Percentiles rank a stretch among this genome's conserved stretches.
These are phyloP conservation scores for Myotis brandtii DNA, from an alignment of 2,113 vertebrate species.

Conservation along the genomic window DNA sequence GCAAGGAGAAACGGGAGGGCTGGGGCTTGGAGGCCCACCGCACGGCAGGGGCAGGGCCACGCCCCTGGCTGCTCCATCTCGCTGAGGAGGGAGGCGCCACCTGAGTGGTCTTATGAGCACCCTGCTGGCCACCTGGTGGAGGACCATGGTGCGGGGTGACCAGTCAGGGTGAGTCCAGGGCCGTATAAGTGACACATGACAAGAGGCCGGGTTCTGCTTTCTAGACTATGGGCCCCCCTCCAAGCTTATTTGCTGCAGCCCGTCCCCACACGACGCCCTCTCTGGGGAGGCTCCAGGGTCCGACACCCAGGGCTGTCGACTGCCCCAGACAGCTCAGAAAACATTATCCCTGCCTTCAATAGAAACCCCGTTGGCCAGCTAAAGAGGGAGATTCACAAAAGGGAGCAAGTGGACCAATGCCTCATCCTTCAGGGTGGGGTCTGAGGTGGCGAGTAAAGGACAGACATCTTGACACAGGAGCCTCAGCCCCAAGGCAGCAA, in stretches of 20 bases:
- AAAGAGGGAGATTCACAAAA: slow-evolving; percentile 44
- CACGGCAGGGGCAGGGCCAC: rapidly evolving
- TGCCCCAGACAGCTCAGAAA: not conserved
- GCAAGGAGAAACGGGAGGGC: not conserved
- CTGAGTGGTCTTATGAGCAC: too few species aligned
- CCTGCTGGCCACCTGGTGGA: not conserved
- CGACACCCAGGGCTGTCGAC: too few species aligned
- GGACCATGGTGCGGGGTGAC: not conserved
- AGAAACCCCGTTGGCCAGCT: not conserved
- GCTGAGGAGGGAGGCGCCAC: not conserved
- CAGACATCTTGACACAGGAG: slow-evolving; percentile 64
- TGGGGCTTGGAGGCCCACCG: rapidly evolving
- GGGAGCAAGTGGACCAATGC: slow-evolving; percentile 30
- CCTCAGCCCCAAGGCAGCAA: slow-evolving; percentile 66
- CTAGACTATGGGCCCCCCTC: not conserved
- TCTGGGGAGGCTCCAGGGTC: not conserved
- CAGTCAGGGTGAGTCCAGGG: not conserved
- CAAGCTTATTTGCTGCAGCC: not conserved
- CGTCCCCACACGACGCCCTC: not conserved
- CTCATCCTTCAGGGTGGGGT: slow-evolving; percentile 55
- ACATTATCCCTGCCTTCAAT: rapidly evolving
- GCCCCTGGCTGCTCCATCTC: not conserved
- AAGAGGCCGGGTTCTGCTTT: not conserved
- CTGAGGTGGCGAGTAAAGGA: not conserved
- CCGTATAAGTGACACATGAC: rapidly evolving